Evolutionary conservation across 2,888 invertebrate species (phyloP).

Genomic region (Cerastis rubricosa): DNA sequence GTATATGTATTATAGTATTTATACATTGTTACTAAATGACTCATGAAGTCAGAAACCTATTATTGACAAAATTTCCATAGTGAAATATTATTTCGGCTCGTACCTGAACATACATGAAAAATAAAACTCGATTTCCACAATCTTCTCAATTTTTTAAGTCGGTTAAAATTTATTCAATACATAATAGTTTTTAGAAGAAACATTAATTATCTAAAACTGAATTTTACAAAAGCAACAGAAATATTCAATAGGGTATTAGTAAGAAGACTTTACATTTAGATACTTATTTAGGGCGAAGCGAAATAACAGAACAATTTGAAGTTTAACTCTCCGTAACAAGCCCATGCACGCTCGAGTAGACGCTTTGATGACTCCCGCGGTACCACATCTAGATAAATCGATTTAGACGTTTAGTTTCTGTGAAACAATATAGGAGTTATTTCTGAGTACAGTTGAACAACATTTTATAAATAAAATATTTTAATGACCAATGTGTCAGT

Average conservation of each 20-base stretch:
- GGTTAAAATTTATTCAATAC: background rate
- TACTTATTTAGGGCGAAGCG: slow-evolving; percentile 14
- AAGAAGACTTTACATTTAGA: background rate
- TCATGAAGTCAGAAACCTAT: background rate
- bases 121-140: background rate
- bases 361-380: slow-evolving; percentile 30
- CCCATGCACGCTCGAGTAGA: slow-evolving; percentile 25
- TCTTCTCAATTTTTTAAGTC: background rate
- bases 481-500: background rate
- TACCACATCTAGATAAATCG: slow-evolving; percentile 33
- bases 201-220: background rate
- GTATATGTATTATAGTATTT: too few species aligned
- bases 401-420: slow-evolving; percentile 16
- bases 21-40: background rate
- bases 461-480: background rate
- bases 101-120: too few species aligned
- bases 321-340: slow-evolving; percentile 35
- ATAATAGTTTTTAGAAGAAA: background rate
- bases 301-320: slow-evolving; percentile 51
- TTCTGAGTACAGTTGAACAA: background rate
- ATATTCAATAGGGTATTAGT: background rate
- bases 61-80: background rate
- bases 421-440: background rate
- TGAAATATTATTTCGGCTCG: background rate
- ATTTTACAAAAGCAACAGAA: background rate